Percentiles rank a stretch among this genome's conserved stretches.
Conservation (phyloP, 2,888 invertebrate genomes). For the Cheilosia variabilis region DNA sequence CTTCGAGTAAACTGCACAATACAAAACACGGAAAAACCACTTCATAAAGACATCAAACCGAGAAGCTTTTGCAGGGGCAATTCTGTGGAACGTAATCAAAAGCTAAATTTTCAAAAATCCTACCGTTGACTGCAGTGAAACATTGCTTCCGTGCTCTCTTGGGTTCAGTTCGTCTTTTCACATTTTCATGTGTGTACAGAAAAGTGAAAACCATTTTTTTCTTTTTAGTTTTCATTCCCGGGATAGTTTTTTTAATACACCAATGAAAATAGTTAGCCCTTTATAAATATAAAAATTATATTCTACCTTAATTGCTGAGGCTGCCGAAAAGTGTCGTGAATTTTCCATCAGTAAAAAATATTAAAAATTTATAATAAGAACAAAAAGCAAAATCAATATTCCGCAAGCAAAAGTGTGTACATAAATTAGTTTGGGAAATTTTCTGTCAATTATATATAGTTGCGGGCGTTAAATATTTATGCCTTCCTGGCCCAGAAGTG, state of each 20-base stretch:
- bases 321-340: conserved; percentile 36
- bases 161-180: conserved; percentile 63
- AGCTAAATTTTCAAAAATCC: conserved; percentile 36
- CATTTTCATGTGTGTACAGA: conserved; percentile 58
- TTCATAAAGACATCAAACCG: not conserved
- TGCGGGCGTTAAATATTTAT: conserved; percentile 30
- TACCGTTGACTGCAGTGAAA: conserved; percentile 53
- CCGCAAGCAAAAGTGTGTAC: conserved; percentile 59
- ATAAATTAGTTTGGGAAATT: conserved; percentile 46
- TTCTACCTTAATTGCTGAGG: not conserved
- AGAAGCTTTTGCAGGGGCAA: conserved; percentile 37
- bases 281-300: not conserved
- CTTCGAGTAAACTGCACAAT: not conserved
- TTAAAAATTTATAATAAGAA: conserved; percentile 31
- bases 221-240: conserved; percentile 3
- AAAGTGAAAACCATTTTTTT: conserved; percentile 19
- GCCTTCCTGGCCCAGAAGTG: conserved; percentile 13
- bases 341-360: conserved; percentile 29
- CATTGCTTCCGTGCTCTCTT: conserved; percentile 58
- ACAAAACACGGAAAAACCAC: conserved; percentile 1
- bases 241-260: conserved; percentile 2
- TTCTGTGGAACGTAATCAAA: conserved; percentile 33
- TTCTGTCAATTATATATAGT: conserved; percentile 36
- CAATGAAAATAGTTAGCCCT: conserved; percentile 1
- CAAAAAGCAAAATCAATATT: conserved; percentile 71